These are phyloP conservation scores for Serinus canaria DNA, from an alignment of 2,113 vertebrate genomes.

Conservation along the genomic window DNA sequence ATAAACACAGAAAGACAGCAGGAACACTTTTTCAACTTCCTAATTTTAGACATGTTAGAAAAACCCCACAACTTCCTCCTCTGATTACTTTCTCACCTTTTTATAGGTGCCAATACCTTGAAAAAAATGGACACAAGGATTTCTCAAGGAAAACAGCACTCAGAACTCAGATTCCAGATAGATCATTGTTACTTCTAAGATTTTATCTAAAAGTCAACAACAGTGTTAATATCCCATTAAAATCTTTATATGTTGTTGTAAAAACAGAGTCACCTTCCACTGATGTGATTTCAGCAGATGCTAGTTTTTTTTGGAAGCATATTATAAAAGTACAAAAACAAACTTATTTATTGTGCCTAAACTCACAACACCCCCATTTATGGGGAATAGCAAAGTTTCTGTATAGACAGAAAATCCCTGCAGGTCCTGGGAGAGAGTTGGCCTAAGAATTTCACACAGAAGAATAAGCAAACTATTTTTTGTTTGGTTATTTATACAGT, in stretches of 20 bases:
- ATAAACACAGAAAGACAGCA: neutral
- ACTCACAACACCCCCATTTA: neutral
- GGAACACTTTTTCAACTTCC: neutral
- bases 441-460: constrained; percentile 3
- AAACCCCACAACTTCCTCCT: neutral
- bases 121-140: neutral
- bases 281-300: neutral
- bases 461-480: constrained; percentile 56
- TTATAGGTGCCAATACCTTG: neutral
- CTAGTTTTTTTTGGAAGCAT: neutral
- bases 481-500: constrained; percentile 57
- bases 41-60: neutral
- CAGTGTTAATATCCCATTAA: neutral
- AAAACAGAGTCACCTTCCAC: neutral
- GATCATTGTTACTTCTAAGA: neutral
- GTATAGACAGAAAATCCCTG: neutral
- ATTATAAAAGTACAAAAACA: neutral
- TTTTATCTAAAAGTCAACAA: neutral
- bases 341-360: neutral
- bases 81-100: neutral
- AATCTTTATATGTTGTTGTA: neutral
- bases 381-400: neutral
- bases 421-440: neutral
- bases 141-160: neutral
- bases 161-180: neutral